Evolutionary conservation across 2,888 invertebrate genomes (phyloP).

Genomic region (Zygaena filipendulae): DNA sequence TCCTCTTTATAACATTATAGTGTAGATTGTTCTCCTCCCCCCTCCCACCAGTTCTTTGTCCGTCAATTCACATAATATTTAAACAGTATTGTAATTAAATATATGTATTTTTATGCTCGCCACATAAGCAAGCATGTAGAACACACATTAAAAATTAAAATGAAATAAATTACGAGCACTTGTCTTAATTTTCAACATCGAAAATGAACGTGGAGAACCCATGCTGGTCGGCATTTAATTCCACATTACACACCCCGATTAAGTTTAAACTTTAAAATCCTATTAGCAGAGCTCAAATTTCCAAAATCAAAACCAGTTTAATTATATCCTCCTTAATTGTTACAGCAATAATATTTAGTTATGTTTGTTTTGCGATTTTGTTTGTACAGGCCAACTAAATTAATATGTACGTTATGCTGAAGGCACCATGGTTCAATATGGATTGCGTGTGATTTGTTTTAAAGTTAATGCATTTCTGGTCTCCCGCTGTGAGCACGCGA

Average conservation of each 20-base stretch:
- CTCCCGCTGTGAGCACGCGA: constrained; percentile 48
- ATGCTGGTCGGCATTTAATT: constrained; percentile 40
- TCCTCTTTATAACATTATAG: too few relatives aligned
- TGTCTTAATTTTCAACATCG: constrained; percentile 51
- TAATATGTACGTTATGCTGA: constrained; percentile 21
- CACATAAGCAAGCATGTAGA: too few relatives aligned
- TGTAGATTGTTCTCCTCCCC: too few relatives aligned
- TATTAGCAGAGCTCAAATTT: constrained; percentile 20
- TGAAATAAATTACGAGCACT: constrained; percentile 58
- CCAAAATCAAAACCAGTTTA: constrained; percentile 20
- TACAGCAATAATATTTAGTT: constrained; percentile 50
- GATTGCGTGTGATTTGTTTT: constrained; percentile 19
- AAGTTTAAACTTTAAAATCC: constrained; percentile 21
- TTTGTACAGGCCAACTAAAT: constrained; percentile 15
- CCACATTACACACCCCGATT: constrained; percentile 19
- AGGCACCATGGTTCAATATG: constrained; percentile 25
- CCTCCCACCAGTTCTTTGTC: too few relatives aligned
- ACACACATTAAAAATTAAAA: too few relatives aligned
- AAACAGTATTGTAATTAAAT: too few relatives aligned
- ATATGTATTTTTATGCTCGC: too few relatives aligned
- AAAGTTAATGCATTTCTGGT: constrained; percentile 45
- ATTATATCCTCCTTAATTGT: constrained; percentile 56
- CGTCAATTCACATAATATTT: too few relatives aligned
- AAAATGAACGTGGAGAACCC: constrained; percentile 45
- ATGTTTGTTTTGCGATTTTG: constrained; percentile 55